Evolutionary conservation across 2,888 invertebrate species (phyloP).

Genomic region (Drosophila kanekoi): DNA sequence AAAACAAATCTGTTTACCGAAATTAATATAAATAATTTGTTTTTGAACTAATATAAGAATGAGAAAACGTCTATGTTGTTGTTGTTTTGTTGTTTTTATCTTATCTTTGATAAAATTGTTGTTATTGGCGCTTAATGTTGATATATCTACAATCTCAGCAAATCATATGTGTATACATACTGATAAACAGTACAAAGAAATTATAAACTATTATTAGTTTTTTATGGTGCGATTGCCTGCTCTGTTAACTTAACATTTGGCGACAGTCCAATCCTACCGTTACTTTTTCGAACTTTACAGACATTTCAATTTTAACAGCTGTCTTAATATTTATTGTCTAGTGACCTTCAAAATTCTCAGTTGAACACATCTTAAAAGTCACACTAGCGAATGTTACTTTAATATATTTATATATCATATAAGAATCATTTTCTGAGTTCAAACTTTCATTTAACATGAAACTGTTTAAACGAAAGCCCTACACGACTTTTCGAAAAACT

Average conservation of each 20-base stretch:
- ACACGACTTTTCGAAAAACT: too few species aligned
- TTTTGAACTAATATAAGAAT: too few species aligned
- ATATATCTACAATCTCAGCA: neutral
- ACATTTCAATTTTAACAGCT: neutral
- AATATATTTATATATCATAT: too few species aligned
- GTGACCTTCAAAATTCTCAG: too few species aligned
- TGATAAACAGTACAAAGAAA: constrained; percentile 4
- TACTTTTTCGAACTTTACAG: neutral
- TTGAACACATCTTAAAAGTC: too few species aligned
- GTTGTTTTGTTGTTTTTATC: neutral
- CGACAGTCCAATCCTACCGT: neutral
- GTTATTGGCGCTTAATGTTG: neutral
- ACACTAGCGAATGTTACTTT: too few species aligned
- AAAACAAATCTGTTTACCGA: neutral
- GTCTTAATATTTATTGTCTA: neutral
- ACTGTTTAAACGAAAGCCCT: too few species aligned
- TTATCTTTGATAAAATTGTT: neutral
- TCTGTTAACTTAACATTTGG: constrained; percentile 8
- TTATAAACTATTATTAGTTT: constrained; percentile 1
- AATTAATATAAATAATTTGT: too few species aligned
- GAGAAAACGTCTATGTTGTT: too few species aligned
- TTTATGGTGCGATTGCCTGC: neutral
- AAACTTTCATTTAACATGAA: too few species aligned
- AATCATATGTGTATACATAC: neutral
- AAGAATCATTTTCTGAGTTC: too few species aligned